phyloP scores from a whole-genome alignment of 2,113 vertebrate species.

The Ascaphus truei region DNA sequence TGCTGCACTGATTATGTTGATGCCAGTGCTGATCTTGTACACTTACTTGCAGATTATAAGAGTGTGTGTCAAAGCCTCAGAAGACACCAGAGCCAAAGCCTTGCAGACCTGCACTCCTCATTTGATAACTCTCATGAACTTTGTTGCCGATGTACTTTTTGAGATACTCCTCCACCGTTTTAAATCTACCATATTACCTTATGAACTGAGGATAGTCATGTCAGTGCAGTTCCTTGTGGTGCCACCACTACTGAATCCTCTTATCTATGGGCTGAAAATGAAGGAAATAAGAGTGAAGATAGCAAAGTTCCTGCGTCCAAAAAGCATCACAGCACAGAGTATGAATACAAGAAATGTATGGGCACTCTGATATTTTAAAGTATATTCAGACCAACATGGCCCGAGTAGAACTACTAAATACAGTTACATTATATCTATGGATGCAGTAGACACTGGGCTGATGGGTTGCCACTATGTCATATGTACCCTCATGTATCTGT shows the following conservation, averaged over 20 bases:
- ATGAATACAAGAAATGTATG: too few relatives aligned
- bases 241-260: neutral
- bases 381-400: too few relatives aligned
- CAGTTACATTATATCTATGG: too few relatives aligned
- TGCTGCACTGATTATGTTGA: too few relatives aligned
- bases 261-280: neutral
- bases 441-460: too few relatives aligned
- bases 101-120: neutral
- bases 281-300: neutral
- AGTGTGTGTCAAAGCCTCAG: neutral
- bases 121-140: neutral
- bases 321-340: too few relatives aligned
- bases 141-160: neutral
- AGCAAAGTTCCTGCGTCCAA: too few relatives aligned
- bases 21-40: too few relatives aligned
- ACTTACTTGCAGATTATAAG: neutral
- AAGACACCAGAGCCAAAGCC: neutral
- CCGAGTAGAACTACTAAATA: too few relatives aligned
- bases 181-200: neutral
- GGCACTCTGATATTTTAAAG: too few relatives aligned
- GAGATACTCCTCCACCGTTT: neutral
- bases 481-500: too few relatives aligned
- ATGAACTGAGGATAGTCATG: neutral
- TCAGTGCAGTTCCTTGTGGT: neutral
- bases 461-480: too few relatives aligned